A percentile compares a stretch with the other conserved stretches of the same genome.
These are phyloP conservation scores for Brassicogethes aeneus DNA, from an alignment of 2,888 invertebrate species.

Conservation along the genomic window DNA sequence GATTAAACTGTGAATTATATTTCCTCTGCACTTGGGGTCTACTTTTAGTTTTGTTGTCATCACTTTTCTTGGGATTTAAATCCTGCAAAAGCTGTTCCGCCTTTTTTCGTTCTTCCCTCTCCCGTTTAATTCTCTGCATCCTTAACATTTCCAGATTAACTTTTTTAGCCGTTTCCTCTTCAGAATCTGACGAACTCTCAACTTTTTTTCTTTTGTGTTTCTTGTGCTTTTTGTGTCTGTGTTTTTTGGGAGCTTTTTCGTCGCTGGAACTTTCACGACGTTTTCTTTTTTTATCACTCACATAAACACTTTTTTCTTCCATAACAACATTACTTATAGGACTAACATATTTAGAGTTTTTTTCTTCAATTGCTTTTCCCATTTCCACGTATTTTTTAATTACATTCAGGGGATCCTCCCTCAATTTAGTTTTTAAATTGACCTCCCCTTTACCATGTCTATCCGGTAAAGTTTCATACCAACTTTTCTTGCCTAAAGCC, in stretches of 20 bases:
- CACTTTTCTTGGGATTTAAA: constrained; percentile 46
- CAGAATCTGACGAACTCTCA: constrained; percentile 21
- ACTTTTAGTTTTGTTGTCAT: constrained; percentile 18
- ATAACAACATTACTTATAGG: neutral
- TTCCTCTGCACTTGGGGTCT: constrained; percentile 55
- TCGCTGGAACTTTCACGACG: constrained; percentile 34
- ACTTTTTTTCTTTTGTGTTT: constrained; percentile 33
- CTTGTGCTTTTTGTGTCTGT: constrained; percentile 28
- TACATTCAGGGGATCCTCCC: constrained; percentile 64
- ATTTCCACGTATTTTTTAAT: constrained; percentile 50
- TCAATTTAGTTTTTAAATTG: constrained; percentile 55
- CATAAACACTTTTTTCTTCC: constrained; percentile 6
- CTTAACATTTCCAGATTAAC: constrained; percentile 57
- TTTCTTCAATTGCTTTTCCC: constrained; percentile 7
- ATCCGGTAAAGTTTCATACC: constrained; percentile 75
- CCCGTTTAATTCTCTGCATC: constrained; percentile 70
- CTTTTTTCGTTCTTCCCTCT: constrained; percentile 65
- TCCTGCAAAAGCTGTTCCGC: constrained; percentile 65
- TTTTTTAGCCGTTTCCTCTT: constrained; percentile 28
- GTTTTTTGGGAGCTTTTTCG: constrained; percentile 42
- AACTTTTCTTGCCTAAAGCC: constrained; percentile 72
- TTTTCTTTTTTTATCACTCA: too few relatives aligned
- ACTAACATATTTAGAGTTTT: constrained; percentile 19
- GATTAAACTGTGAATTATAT: constrained; percentile 97
- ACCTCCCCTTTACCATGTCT: constrained; percentile 52